Evolutionary conservation across 2,113 vertebrate species (phyloP).

Genomic region (Seriola aureovittata): DNA sequence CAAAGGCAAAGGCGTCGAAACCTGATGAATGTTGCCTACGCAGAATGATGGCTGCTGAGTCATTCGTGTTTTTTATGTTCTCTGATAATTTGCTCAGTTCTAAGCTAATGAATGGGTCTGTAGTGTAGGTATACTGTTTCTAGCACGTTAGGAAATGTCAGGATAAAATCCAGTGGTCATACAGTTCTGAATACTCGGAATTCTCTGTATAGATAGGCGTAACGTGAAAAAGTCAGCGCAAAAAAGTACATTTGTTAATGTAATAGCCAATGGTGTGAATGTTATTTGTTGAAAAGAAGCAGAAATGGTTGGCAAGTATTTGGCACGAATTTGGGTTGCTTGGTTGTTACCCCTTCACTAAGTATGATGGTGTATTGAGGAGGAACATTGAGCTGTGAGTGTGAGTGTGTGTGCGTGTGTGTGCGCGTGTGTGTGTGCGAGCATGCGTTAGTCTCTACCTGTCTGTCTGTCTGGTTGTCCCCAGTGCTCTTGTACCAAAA

Average conservation of each 20-base stretch:
- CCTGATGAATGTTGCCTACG: slow-evolving; percentile 74
- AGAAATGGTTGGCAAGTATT: slow-evolving; percentile 13
- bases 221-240: slow-evolving; percentile 88
- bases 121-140: slow-evolving; percentile 63
- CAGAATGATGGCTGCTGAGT: slow-evolving; percentile 51
- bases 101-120: slow-evolving; percentile 60
- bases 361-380: slow-evolving; percentile 29
- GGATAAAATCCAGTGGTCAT: slow-evolving; percentile 76
- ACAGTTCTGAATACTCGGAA: slow-evolving; percentile 88
- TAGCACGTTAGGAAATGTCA: slow-evolving; percentile 72
- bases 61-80: slow-evolving; percentile 21
- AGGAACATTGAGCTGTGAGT: slow-evolving; percentile 24
- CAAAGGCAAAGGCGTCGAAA: slow-evolving; percentile 52
- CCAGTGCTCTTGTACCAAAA: slow-evolving; percentile 79
- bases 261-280: slow-evolving; percentile 86
- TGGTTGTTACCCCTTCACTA: slow-evolving; percentile 27
- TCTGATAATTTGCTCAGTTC: slow-evolving; percentile 48
- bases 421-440: not conserved
- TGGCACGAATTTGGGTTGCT: slow-evolving; percentile 22
- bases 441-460: slow-evolving; percentile 30
- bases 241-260: slow-evolving; percentile 88
- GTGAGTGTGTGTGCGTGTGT: no score
- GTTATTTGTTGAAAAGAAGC: slow-evolving; percentile 45
- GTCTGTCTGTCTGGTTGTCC: slow-evolving; percentile 38
- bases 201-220: slow-evolving; percentile 89